These are phyloP conservation scores for Ophiothrix spiculata DNA, from an alignment of 35 echinoderm and acorn worm species.

Conservation along the genomic window DNA sequence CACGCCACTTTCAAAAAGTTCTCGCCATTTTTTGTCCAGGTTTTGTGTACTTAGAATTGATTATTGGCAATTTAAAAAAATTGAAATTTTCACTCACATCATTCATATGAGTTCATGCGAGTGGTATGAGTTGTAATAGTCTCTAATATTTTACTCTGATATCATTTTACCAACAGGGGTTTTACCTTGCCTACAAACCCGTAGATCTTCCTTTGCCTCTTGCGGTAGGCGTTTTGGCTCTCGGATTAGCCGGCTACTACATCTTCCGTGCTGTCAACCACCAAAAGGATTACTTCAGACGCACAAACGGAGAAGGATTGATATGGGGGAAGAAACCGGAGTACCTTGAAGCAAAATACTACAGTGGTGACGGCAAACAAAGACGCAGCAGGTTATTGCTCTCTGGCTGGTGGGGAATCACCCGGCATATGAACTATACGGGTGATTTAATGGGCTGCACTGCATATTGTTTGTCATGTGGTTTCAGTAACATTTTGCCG, in stretches of 20 bases:
- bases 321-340: constrained; percentile 63
- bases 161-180: constrained; percentile 31
- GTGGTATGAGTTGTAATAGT: too few relatives aligned
- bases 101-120: too few relatives aligned
- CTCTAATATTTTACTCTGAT: background rate
- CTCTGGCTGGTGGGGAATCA: constrained; percentile 74
- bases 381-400: constrained; percentile 56
- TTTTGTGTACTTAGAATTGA: too few relatives aligned
- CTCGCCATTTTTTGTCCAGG: too few relatives aligned
- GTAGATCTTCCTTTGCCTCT: constrained; percentile 44
- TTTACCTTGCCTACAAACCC: constrained; percentile 62
- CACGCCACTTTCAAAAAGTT: too few relatives aligned
- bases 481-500: constrained; percentile 45
- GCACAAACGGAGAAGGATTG: constrained; percentile 46
- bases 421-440: constrained; percentile 79
- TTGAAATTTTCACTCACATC: background rate
- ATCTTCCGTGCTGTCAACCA: constrained; percentile 75
- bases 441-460: constrained; percentile 60
- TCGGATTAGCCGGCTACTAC: constrained; percentile 60
- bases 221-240: constrained; percentile 23
- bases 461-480: constrained; percentile 50
- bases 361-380: constrained; percentile 44
- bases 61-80: background rate
- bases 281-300: constrained; percentile 71
- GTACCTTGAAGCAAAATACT: constrained; percentile 57